Base-by-base conservation (phyloP, 2,888 invertebrate species). In the Dysmachus trigonus region DNA sequence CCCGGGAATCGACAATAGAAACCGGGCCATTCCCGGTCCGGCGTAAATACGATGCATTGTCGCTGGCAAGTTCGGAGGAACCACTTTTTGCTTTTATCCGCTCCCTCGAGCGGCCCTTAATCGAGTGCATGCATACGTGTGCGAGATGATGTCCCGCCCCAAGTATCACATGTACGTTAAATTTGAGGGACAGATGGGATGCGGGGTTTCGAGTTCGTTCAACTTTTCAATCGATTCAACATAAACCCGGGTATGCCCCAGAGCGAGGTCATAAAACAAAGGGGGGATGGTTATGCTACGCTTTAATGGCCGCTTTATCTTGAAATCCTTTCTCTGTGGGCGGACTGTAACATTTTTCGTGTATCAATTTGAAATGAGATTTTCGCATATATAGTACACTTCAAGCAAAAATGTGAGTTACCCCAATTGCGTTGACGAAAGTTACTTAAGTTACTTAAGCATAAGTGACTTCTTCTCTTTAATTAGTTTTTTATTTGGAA, bases 191-290 rank as follows among this genome's bases (percentile, higher is more conserved):
- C 79, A 79, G 22, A 51, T 79, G 47, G 41, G 38, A 51, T 79
- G 47, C 27, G 38, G 41, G 22, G 30, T 7, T 47, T 22, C n/a
- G 30, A 15, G 79, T 79, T 79, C 79, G 31, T 51, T 51, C 47
- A 79, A 79, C 79, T 79, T 79, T 79, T 79, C 51, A 30, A 79
- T 79, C 79, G 79, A 79, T 79, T 79, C 47, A 15, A 41, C 27
- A 79, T 79, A 79, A 79, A 79, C 41, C 22, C 35, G 79, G n/a
- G 41, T 27, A 13, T 41, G 73, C 31, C 73, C 35, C 62, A 62
- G 62, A 35, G 31, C 33, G 73, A 73, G 35, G 73, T 73, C 73
- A 35, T 73, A 73, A 73, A 73, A 73, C 35, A 33, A n/a, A 73
- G 31, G 73, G 33, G 15, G 18, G 73, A 33, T 35, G 62, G 22